phyloP scores from a whole-genome alignment of 2,797 vertebrate genomes.

The Heteromormyrus szaboi region DNA sequence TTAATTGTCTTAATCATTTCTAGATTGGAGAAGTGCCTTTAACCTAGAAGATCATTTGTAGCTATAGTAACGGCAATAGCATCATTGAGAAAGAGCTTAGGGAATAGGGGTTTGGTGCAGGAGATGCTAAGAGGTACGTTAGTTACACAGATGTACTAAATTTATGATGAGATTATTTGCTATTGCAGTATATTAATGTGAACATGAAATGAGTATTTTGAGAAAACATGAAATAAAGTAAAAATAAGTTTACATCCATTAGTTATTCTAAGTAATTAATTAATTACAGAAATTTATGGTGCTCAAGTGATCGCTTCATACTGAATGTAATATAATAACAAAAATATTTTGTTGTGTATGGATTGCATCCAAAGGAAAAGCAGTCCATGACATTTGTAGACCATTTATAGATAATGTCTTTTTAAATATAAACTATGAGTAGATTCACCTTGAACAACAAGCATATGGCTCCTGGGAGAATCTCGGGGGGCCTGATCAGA shows the following conservation, averaged over 20 bases:
- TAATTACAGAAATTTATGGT: not conserved
- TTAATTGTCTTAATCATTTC: slow-evolving; percentile 4
- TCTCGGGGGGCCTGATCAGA: not conserved
- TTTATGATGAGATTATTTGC: not conserved
- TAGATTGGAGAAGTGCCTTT: not conserved
- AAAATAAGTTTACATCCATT: not conserved
- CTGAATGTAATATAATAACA: not conserved
- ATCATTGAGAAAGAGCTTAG: not conserved
- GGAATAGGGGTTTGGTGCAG: not conserved
- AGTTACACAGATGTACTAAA: not conserved
- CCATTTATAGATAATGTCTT: not conserved
- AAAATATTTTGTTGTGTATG: not conserved
- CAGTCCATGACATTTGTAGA: not conserved
- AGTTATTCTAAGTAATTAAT: not conserved
- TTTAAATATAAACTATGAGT: not conserved
- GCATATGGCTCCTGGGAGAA: not conserved
- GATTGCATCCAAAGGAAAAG: not conserved
- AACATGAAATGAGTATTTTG: not conserved
- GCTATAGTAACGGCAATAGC: not conserved
- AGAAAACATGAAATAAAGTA: not conserved
- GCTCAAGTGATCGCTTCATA: not conserved
- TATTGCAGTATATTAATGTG: not conserved
- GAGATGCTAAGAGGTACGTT: not conserved
- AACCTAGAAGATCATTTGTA: not conserved
- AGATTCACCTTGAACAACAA: not conserved